Evolutionary conservation across 1,140 invertebrate species (phyloP), one percentile per base, ranked within the genome.

Genomic region (Ephestia elutella): DNA sequence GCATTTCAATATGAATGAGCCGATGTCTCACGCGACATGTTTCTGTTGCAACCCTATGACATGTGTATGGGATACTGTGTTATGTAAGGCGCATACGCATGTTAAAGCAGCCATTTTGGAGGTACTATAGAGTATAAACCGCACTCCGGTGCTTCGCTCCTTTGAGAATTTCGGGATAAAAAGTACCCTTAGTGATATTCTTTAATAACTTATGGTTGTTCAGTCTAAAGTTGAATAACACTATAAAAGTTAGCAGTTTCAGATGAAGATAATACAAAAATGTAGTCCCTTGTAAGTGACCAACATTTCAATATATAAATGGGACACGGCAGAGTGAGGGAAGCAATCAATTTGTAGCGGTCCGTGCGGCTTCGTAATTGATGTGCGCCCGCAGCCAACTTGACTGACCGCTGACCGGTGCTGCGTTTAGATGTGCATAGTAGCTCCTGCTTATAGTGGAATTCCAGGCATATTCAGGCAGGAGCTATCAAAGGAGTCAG

Each of bases 311-410:
- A 44, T 5, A 13, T 44, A n/a, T 44, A 44, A 44, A 44, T 44
- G 38, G 38, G 38, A 15, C 38, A 44, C 38, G 15, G 38, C 38
- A 44, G 13, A 17, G 54, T 57, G 65, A 60, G 66, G 66, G 73
- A 72, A 80, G 73, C 71, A 73, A 76, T 80, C 74, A 81, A 77
- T 81, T 78, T 73, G 75, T 71, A 75, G 74, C 68, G 71, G 70
- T 59, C 54, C 69, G 68, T 60, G 65, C 62, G 62, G 62, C 62
- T 59, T 57, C 58, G 71, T 74, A 77, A 78, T 78, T 74, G 76
- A 81, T 79, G 76, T 74, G 76, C 70, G 72, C 68, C 51, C 56
- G 50, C 59, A 64, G 59, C 20, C 3, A 54, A 63, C 49, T 66
- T 68, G 74, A 78, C 73, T 4, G 38, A 15, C 38, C 38, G 15